Conservation (phyloP, 1,140 invertebrate species). For the Sycophila sp. region DNA sequence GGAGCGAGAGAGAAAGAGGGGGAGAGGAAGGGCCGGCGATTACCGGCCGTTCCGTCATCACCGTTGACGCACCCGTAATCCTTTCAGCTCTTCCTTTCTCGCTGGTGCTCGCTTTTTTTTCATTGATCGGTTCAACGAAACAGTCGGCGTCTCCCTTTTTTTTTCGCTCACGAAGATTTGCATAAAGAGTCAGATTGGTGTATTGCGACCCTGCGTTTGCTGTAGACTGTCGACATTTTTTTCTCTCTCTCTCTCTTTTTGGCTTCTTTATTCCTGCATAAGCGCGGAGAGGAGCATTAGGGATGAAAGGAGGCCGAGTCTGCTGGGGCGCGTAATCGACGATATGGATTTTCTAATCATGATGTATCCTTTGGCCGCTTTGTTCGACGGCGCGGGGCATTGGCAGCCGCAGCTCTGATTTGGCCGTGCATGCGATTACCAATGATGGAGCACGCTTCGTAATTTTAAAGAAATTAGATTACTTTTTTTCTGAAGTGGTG, state of each 20-base stretch:
- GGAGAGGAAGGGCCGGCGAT: not conserved
- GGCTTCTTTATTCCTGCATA: not conserved
- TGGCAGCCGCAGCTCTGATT: not conserved
- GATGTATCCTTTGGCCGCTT: constrained; percentile 4
- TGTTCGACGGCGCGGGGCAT: not conserved
- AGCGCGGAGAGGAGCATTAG: too few species aligned
- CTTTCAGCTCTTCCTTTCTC: constrained; percentile 52
- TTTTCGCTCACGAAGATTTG: constrained; percentile 23
- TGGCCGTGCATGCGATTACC: constrained; percentile 9
- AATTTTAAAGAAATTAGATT: not conserved
- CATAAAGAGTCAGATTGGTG: constrained; percentile 9
- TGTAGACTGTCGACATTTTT: too few species aligned
- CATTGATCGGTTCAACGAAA: not conserved
- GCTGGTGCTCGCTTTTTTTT: constrained; percentile 16
- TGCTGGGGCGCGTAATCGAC: constrained; percentile 5
- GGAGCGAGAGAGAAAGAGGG: constrained; percentile 41
- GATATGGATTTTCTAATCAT: constrained; percentile 36
- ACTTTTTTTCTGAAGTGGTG: not conserved
- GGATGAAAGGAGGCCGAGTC: too few species aligned
- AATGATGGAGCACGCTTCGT: constrained; percentile 12
- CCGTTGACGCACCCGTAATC: constrained; percentile 65
- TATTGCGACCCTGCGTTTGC: too few species aligned
- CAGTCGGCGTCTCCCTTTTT: not conserved
- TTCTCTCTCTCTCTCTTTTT: not conserved
- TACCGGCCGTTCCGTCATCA: constrained; percentile 65